Base-by-base conservation (phyloP, 2,888 invertebrate species). In the Stenchaetothrips biformis region DNA sequence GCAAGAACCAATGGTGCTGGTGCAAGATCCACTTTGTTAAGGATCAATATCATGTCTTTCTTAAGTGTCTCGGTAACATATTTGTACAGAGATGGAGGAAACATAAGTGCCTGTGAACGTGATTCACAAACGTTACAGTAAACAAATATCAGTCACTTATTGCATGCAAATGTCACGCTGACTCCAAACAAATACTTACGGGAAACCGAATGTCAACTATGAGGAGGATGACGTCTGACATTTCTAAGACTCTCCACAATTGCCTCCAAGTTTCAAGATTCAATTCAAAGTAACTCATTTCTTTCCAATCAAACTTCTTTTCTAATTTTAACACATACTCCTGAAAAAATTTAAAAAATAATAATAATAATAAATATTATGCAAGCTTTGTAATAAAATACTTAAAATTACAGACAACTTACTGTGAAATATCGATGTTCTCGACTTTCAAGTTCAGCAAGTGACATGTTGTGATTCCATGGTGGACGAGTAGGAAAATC, bases 261-360 rank as follows among this genome's bases (percentile, higher is more conserved):
- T 98, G 98, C 18, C 98, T 88, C 98, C 98, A 98, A 0, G 98
- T 98, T 88, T 98, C 98, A 83, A 98, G 87, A 88, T 98, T 98
- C 81, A 97, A 86, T 86, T 98, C 98, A 86, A 96, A 97, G 85
- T 95, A 94, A 79, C 96, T 95, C 82, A 97, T 87, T 7, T 92
- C 90, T 81, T 90, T 89, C 85, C 90, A 89, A 27, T 89, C 87
- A 81, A 90, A 91, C 0, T 90, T 89, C 8, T 89, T 88, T 83
- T 93, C 91, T 9, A 97, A 87, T 0, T 87, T 86, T 81, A 91
- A 90, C 18, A 96, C 86, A 86, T 96, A 97, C 84, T 93, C 92
- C 94, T 96, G 86, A 87, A 86, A 79, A 81, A 82, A 82, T 49
- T 82, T 82, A 82, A 79, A 80, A 81, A 78, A 81, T 80, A 62